Evolutionary conservation across 2,797 vertebrate genomes (phyloP), one percentile per base, ranked within the genome.

Genomic region (Enteromius anoplus): DNA sequence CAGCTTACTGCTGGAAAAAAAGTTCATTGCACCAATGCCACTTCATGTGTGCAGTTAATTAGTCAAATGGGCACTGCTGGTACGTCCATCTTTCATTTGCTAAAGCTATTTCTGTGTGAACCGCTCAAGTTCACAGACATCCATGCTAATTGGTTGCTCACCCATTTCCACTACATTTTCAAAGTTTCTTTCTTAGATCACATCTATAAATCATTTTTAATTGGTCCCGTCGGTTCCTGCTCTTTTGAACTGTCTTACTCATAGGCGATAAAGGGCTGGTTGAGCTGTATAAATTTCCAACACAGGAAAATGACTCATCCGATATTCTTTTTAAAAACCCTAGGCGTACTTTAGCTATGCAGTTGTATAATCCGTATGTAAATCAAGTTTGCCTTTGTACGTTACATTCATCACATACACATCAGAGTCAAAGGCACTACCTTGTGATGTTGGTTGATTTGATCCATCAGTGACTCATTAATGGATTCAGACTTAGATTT

Each of bases 191-290:
- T 85, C 71, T 81, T 15, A 29, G 29, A 82, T 81, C 75, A 85
- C 70, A 68, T 73, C 86, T 87, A 66, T 87, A 89, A 80, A 90
- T 91, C 86, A 88, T 64, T 88, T 80, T 91, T 93, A 93, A 93
- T 92, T 93, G 85, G 85, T 72, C 65, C 15, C 40, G 80, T 85
- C 66, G 49, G 29, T 68, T 60, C 60, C 19, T 83, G 23, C 12
- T 64, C 60, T 66, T 71, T 75, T 60, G 69, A 79, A 45, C 40
- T 51, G 21, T 66, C 62, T 88, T 45, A 72, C 72, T 82, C 58
- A 34, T 26, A 19, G 15, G 29, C n/a, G 10, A 73, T 81, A 53
- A 68, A 65, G 5, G 1, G 17, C 32, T 68, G 15, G 26, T 73
- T 51, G 7, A 81, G 55, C 26, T 37, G 58, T 65, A 49, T 81